These are phyloP conservation scores for Cherax quadricarinatus DNA, from an alignment of 1,140 invertebrate genomes.

Conservation along the genomic window DNA sequence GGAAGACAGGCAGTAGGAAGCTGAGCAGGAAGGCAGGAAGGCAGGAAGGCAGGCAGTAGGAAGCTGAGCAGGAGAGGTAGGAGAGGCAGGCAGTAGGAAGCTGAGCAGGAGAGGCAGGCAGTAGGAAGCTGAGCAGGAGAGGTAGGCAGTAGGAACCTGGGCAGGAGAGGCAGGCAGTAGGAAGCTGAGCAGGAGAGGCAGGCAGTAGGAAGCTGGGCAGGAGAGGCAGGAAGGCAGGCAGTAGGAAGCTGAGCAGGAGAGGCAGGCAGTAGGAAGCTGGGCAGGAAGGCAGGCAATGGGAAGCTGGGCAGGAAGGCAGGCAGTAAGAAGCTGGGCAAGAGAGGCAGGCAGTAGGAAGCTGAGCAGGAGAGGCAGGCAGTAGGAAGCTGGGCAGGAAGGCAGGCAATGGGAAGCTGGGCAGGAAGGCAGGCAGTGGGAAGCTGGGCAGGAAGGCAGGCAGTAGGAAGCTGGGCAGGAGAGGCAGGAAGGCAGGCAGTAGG, in stretches of 20 bases:
- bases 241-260: neutral
- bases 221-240: neutral
- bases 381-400: neutral
- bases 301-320: neutral
- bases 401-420: neutral
- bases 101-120: neutral
- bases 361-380: too few species aligned
- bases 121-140: neutral
- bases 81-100: neutral
- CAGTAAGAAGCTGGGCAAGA: neutral
- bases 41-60: neutral
- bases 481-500: neutral
- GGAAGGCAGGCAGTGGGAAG: neutral
- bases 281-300: neutral
- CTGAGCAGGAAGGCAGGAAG: neutral
- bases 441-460: neutral
- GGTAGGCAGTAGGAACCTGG: neutral
- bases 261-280: neutral
- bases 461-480: neutral
- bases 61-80: neutral
- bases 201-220: neutral
- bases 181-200: neutral
- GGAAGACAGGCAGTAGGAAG: neutral
- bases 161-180: neutral
- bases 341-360: too few species aligned